Evolutionary conservation across 1,140 invertebrate genomes (phyloP).

Genomic region (Sycophaga agraensis): DNA sequence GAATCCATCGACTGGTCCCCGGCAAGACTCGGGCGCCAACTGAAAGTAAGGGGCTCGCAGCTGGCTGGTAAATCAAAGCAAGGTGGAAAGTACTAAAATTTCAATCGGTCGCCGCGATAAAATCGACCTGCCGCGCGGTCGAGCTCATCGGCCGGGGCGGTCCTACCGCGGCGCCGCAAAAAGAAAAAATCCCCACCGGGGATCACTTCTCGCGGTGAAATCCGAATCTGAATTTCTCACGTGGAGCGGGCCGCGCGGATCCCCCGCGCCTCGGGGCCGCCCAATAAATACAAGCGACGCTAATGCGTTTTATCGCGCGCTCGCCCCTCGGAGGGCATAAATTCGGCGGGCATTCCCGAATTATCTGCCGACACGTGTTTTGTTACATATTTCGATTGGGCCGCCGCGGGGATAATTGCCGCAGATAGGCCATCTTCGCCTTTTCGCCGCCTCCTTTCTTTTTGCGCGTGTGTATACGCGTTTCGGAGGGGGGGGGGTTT

Average conservation of each 20-base stretch:
- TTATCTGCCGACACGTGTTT: constrained; percentile 47
- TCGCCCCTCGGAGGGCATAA: constrained; percentile 37
- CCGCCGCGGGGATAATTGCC: constrained; percentile 3
- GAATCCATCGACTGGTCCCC: no score
- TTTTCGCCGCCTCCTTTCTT: background rate
- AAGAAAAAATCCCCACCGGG: no score
- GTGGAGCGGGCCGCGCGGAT: background rate
- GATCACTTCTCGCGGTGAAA: background rate
- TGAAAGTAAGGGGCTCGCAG: no score
- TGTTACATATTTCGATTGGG: constrained; percentile 36
- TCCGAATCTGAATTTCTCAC: background rate
- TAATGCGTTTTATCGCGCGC: constrained; percentile 47
- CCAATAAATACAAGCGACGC: constrained; percentile 48
- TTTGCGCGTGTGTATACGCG: background rate
- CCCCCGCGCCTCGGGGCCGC: background rate
- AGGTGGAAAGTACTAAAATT: no score
- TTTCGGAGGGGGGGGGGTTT: no score
- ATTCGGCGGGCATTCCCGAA: constrained; percentile 39
- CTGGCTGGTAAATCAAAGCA: no score
- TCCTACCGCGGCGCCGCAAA: no score
- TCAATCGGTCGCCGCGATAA: no score
- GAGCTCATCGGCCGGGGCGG: no score
- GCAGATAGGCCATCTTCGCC: constrained; percentile 4
- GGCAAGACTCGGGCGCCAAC: no score
- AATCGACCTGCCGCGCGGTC: no score